Conservation (phyloP, 2,113 vertebrate genomes). For the Hydropotes inermis region DNA sequence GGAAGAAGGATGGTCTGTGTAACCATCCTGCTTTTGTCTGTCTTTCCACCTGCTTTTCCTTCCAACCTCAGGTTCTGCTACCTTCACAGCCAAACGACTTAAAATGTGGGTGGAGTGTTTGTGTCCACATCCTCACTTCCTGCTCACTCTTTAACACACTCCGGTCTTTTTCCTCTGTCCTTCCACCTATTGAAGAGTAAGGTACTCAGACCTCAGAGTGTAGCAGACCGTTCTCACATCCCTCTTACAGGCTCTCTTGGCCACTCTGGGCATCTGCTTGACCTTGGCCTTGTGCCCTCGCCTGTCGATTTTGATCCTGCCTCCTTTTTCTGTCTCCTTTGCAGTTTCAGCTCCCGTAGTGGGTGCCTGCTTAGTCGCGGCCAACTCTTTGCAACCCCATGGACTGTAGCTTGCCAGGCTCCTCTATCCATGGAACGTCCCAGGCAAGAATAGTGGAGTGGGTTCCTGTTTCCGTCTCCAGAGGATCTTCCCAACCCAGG, state of each 20-base stretch:
- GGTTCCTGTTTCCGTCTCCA: not conserved
- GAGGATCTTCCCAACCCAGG: not conserved
- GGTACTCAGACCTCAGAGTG: not conserved
- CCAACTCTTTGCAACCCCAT: not conserved
- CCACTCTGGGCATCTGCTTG: fast-evolving
- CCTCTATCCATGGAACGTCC: not conserved
- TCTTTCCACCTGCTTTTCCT: fast-evolving
- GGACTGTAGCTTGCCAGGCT: not conserved
- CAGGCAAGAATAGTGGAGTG: not conserved
- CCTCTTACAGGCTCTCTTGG: too few species aligned
- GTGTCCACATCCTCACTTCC: not conserved
- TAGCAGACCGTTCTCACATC: not conserved
- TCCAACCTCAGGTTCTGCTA: not conserved
- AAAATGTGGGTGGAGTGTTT: not conserved
- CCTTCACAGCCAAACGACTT: not conserved
- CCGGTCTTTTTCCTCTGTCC: not conserved
- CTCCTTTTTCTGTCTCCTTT: not conserved
- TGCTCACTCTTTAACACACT: not conserved
- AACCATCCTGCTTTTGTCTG: not conserved
- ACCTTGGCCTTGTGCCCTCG: not conserved
- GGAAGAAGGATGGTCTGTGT: not conserved
- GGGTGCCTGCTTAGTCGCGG: not conserved
- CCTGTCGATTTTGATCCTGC: fast-evolving
- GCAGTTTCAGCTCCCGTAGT: not conserved
- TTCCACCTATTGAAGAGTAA: not conserved